Evolutionary conservation across 2,113 vertebrate species (phyloP).

Genomic region (Mungos mungo): DNA sequence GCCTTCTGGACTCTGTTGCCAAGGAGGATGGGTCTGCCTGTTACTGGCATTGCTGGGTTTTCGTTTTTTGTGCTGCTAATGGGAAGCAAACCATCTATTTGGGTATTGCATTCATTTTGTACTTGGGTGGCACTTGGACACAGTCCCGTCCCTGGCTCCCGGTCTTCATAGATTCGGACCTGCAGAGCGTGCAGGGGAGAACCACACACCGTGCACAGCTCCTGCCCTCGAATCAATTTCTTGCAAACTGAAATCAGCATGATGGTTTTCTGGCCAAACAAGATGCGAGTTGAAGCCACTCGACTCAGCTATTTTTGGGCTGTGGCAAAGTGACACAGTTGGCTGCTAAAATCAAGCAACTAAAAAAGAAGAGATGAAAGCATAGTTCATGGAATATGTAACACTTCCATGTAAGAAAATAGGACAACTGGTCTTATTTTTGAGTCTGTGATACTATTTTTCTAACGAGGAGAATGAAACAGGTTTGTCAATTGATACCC

Average conservation of each 20-base stretch:
- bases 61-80: background rate
- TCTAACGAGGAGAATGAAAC: background rate
- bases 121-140: background rate
- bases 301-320: conserved; percentile 75
- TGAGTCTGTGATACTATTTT: conserved; percentile 66
- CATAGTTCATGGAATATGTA: conserved; percentile 77
- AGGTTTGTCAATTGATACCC: background rate
- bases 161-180: background rate
- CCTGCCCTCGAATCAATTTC: background rate
- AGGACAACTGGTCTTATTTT: conserved; percentile 74
- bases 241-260: conserved; percentile 32
- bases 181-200: background rate
- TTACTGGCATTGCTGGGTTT: background rate
- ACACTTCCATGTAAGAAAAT: conserved; percentile 78
- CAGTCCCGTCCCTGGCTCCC: accelerated
- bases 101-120: background rate
- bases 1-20: background rate
- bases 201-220: background rate
- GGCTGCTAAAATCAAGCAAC: conserved; percentile 75
- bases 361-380: conserved; percentile 72
- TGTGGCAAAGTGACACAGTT: conserved; percentile 71
- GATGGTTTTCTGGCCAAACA: conserved; percentile 61
- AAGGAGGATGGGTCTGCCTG: background rate
- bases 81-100: background rate
- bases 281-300: conserved; percentile 74